Conservation (phyloP, 2,113 vertebrate genomes). For the Bolborhynchus lineola region DNA sequence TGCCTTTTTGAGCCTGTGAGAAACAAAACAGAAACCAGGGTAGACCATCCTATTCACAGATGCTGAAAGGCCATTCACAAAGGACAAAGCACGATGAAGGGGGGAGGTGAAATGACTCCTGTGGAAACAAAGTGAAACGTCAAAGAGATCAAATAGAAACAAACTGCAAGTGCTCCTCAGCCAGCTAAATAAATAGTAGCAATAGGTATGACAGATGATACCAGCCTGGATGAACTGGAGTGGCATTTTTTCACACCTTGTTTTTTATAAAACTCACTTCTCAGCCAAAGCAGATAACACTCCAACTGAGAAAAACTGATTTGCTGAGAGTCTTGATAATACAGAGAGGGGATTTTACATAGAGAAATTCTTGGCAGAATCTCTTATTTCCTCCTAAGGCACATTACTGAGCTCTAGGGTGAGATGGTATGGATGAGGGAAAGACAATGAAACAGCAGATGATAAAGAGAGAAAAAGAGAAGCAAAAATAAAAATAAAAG, state of each 20-base stretch:
- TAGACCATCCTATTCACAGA: not conserved
- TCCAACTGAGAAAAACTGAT: slow-evolving; percentile 13
- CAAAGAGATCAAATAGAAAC: not conserved
- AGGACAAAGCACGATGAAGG: not conserved
- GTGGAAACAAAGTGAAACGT: not conserved
- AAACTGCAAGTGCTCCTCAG: not conserved
- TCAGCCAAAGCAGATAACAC: slow-evolving; percentile 25
- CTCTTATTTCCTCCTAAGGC: not conserved
- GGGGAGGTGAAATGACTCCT: not conserved
- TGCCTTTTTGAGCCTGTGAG: not conserved
- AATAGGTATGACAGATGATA: not conserved
- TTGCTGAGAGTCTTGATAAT: not conserved
- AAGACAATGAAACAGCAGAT: not conserved
- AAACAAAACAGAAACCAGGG: not conserved
- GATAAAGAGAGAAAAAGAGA: not conserved
- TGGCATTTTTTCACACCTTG: not conserved
- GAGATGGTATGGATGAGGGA: not conserved
- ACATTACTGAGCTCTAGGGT: not conserved
- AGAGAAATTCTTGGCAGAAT: not conserved
- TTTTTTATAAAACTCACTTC: slow-evolving; percentile 19
- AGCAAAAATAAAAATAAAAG: not conserved
- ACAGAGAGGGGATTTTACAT: not conserved
- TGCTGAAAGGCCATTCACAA: not conserved
- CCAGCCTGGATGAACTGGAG: not conserved
- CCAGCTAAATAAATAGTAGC: slow-evolving; percentile 1